Base-by-base conservation (phyloP, 1,140 invertebrate species). In the Diorhabda elongata region DNA sequence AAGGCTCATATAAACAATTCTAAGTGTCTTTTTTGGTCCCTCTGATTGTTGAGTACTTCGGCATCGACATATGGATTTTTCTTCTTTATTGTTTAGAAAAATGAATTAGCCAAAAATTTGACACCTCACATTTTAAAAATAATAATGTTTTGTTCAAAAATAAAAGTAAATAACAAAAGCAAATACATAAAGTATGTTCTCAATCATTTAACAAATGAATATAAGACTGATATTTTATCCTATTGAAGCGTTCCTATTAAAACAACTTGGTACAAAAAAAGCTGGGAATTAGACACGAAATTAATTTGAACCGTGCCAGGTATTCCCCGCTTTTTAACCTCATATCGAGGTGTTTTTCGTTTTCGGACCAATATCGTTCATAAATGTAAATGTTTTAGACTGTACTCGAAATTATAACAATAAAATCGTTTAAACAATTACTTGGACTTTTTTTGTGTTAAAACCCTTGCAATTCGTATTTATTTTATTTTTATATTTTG, bases 401-500 rank as follows among this genome's bases (percentile, higher is more conserved):
- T 77, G 75, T 79, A 78, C 69, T 67, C 73, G 57, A 77, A 64
- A 62, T 52, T 52, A 52, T 72, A 57, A 70, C 59, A 70, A 76
- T 74, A 74, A 76, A 76, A 71, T 66, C 74, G 72, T 74, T 73
- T 61, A 68, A 67, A 74, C 74, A 60, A 58, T 43, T 11, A 70
- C 61, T 57, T 66, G 65, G 63, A 59, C 58, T 77, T 76, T 76
- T 72, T 57, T 75, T 75, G 70, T 61, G 61, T 45, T 57, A 69
- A 73, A 73, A 73, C 72, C 74, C 72, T 79, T 78, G 77, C 77
- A 76, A 68, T 75, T 74, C 58, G 44, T 8, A 69, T 69, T 72
- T 72, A 26, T 26, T 26, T 26, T 26, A 26, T 26, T 52, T 64
- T 76, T 74, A 71, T 71, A 71, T 74, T 73, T 74, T 76, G 70